Percentiles rank a stretch among this genome's conserved stretches.
Conservation (phyloP, 1,140 invertebrate species). For the Ericerus pela region DNA sequence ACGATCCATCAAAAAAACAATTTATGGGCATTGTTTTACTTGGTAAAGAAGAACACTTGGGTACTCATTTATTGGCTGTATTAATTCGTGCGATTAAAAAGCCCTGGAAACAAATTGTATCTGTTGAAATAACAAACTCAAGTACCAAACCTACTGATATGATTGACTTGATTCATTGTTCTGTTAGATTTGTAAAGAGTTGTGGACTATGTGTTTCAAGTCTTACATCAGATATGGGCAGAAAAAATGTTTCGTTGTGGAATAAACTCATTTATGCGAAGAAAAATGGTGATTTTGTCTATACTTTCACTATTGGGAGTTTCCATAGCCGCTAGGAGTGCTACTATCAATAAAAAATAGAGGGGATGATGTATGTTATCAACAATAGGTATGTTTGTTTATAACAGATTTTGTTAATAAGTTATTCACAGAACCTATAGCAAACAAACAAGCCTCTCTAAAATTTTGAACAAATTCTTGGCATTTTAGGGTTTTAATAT, state of each 20-base stretch:
- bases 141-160: not conserved
- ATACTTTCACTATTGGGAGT: no score
- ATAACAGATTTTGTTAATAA: no score
- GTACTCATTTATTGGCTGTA: not conserved
- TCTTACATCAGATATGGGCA: slow-evolving; percentile 14
- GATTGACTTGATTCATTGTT: not conserved
- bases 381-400: no score
- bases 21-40: not conserved
- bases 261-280: no score
- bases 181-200: not conserved
- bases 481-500: no score
- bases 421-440: no score
- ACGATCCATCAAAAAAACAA: not conserved
- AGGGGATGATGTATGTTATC: not conserved
- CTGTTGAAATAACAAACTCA: not conserved
- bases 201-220: not conserved
- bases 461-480: no score
- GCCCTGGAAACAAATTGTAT: slow-evolving; percentile 13
- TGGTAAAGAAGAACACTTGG: not conserved
- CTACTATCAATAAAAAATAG: not conserved
- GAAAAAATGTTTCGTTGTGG: slow-evolving; percentile 3
- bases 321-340: not conserved
- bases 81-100: slow-evolving; percentile 4
- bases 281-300: no score
- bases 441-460: no score